Percentiles rank a stretch among this genome's conserved stretches.
Evolutionary conservation across 2,797 vertebrate species (phyloP).

Genomic region (Lagocephalus sceleratus): DNA sequence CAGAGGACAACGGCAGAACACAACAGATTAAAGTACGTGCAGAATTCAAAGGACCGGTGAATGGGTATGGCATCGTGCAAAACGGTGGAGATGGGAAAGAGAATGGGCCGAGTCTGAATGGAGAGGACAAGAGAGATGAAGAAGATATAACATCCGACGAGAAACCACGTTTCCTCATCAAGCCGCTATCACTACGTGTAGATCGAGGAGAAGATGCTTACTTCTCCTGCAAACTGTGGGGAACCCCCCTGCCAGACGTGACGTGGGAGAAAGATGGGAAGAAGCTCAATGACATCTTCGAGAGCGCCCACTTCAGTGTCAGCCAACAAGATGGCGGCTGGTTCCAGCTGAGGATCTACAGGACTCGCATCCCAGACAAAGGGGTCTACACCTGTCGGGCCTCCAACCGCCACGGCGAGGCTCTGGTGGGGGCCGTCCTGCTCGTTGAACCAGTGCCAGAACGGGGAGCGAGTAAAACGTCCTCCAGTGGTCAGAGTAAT

Average conservation of each 20-base stretch:
- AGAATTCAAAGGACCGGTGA: conserved; percentile 28
- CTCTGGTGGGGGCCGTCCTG: conserved; percentile 85
- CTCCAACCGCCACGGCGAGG: conserved; percentile 75
- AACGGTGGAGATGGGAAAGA: conserved; percentile 29
- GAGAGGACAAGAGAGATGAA: conserved; percentile 10
- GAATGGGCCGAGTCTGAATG: conserved; percentile 36
- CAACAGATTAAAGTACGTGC: conserved; percentile 32
- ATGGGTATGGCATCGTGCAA: conserved; percentile 37
- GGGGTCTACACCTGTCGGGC: conserved; percentile 93
- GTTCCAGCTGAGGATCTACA: conserved; percentile 85
- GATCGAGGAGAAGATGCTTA: conserved; percentile 84
- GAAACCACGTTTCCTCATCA: conserved; percentile 81
- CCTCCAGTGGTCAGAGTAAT: conserved; percentile 50
- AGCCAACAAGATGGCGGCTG: conserved; percentile 74
- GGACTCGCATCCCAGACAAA: conserved; percentile 81
- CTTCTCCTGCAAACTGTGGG: conserved; percentile 85
- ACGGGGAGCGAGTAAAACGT: conserved; percentile 51
- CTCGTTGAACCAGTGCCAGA: conserved; percentile 78
- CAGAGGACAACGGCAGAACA: conserved; percentile 27
- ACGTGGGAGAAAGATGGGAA: conserved; percentile 92
- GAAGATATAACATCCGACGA: conserved; percentile 53
- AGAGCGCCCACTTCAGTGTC: conserved; percentile 84
- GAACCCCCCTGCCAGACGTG: conserved; percentile 79
- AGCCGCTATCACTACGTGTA: conserved; percentile 83
- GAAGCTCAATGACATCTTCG: conserved; percentile 87